Evolutionary conservation across 2,888 invertebrate species (phyloP).

Genomic region (Apamea epomidion): DNA sequence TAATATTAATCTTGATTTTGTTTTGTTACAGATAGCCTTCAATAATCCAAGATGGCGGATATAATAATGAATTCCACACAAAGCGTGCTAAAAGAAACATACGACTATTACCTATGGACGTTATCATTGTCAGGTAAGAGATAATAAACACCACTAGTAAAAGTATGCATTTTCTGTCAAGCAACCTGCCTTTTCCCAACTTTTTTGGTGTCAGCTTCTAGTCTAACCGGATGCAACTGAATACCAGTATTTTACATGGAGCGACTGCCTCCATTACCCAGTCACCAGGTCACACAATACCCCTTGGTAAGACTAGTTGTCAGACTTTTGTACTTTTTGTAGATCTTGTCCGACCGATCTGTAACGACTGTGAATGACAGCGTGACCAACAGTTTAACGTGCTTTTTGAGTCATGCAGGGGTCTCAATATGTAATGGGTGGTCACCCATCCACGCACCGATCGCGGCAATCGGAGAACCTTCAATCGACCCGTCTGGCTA

Average conservation of each 20-base stretch:
- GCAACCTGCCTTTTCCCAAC: neutral
- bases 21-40: constrained; percentile 76
- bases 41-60: constrained; percentile 78
- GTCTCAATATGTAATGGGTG: neutral
- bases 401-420: neutral
- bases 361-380: no score
- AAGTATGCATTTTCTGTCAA: neutral
- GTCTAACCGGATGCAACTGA: neutral
- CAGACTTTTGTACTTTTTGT: neutral
- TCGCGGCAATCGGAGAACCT: neutral
- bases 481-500: neutral
- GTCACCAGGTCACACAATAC: neutral
- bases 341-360: neutral
- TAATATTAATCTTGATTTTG: constrained; percentile 16
- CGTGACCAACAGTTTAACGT: neutral
- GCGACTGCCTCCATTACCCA: neutral
- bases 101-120: constrained; percentile 94
- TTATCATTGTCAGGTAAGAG: constrained; percentile 93
- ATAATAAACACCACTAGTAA: neutral
- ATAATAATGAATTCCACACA: constrained; percentile 89
- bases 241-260: neutral
- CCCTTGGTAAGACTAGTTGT: neutral
- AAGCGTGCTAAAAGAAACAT: constrained; percentile 88
- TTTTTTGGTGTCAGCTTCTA: neutral
- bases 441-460: neutral